These are phyloP conservation scores for Conopomorpha cramerella DNA, from an alignment of 1,140 invertebrate genomes.

Conservation along the genomic window DNA sequence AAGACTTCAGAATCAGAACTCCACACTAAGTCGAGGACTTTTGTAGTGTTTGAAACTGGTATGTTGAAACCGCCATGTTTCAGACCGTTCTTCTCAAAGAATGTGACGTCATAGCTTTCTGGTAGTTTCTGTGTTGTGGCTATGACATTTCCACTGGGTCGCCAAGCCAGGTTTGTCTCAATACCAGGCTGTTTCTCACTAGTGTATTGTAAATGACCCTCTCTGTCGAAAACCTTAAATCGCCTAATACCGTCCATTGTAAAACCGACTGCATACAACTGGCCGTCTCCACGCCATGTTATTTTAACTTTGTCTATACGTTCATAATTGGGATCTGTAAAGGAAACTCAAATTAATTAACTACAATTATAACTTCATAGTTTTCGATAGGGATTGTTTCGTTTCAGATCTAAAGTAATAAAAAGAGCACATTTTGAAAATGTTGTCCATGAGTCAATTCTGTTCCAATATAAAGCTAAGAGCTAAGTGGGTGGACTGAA, in stretches of 20 bases:
- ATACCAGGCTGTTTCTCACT: slow-evolving; percentile 74
- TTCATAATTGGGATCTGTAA: slow-evolving; percentile 23
- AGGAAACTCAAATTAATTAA: slow-evolving; percentile 6
- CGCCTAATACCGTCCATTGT: slow-evolving; percentile 48
- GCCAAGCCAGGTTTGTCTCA: slow-evolving; percentile 75
- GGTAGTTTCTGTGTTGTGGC: slow-evolving; percentile 68
- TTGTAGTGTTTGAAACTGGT: slow-evolving; percentile 62
- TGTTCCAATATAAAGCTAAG: no score
- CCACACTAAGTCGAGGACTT: slow-evolving; percentile 72
- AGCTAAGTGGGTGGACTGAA: no score
- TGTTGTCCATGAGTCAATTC: no score
- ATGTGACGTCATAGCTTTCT: slow-evolving; percentile 75
- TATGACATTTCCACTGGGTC: slow-evolving; percentile 79
- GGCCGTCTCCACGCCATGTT: slow-evolving; percentile 84
- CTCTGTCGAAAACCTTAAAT: slow-evolving; percentile 76
- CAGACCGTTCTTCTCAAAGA: slow-evolving; percentile 94
- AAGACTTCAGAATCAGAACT: slow-evolving; percentile 80
- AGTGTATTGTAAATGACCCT: slow-evolving; percentile 72
- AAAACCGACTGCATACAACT: slow-evolving; percentile 79
- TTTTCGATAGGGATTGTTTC: no score
- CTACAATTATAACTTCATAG: no score
- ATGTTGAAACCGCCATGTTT: slow-evolving; percentile 82
- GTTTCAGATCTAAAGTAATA: no score
- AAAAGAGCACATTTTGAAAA: no score
- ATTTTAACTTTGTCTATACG: slow-evolving; percentile 66